Percentiles rank a stretch among this genome's conserved stretches.
phyloP scores from a whole-genome alignment of 2,797 vertebrate genomes.

The Oreochromis grahami region DNA sequence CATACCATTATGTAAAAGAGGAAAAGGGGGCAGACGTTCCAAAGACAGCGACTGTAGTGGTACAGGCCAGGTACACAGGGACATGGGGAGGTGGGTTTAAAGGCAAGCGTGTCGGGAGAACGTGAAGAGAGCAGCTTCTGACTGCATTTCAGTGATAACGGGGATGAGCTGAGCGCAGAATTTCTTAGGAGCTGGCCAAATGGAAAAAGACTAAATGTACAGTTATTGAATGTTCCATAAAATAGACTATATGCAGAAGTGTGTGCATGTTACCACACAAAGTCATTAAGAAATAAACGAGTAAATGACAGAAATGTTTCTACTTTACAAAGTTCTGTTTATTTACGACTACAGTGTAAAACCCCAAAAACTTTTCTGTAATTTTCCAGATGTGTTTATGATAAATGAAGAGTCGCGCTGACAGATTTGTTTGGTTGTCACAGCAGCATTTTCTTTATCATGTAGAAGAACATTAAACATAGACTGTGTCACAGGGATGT shows the following conservation, averaged over 20 bases:
- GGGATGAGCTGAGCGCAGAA: fast-evolving
- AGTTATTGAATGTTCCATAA: fast-evolving
- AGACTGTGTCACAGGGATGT: background rate
- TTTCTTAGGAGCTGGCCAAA: background rate
- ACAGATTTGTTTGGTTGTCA: background rate
- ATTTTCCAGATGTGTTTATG: background rate
- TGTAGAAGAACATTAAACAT: background rate
- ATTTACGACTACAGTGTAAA: background rate
- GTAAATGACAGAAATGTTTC: background rate
- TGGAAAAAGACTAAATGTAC: fast-evolving
- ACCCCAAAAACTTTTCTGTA: background rate
- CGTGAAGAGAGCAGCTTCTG: background rate
- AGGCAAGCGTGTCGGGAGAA: too few relatives aligned
- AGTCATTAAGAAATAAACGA: background rate
- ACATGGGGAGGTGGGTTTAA: background rate
- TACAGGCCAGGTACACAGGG: background rate
- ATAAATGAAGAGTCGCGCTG: background rate
- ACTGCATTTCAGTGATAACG: fast-evolving
- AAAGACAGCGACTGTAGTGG: background rate
- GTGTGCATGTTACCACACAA: background rate
- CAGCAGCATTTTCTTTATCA: background rate
- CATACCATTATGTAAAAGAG: background rate
- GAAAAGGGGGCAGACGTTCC: background rate
- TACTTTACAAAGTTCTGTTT: background rate
- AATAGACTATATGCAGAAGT: background rate